Conservation (phyloP, 1,140 invertebrate species). For the Coptotermes formosanus region DNA sequence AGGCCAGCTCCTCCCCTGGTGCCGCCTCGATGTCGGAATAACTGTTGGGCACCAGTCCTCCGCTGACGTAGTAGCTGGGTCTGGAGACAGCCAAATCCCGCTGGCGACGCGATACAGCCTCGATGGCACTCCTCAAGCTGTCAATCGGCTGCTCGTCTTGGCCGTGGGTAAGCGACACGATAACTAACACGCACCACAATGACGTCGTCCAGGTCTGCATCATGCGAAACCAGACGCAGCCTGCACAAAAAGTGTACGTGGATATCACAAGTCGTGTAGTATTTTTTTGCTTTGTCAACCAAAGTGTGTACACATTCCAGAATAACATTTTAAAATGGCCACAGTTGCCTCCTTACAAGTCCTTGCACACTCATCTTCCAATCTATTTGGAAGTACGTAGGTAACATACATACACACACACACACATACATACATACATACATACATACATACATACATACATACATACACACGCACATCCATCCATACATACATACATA, state of each 20-base stretch:
- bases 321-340: too few species aligned
- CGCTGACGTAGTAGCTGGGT: neutral
- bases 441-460: too few species aligned
- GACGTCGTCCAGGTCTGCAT: neutral
- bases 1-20: constrained; percentile 4
- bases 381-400: too few species aligned
- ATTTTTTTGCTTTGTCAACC: too few species aligned
- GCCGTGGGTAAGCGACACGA: neutral
- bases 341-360: too few species aligned
- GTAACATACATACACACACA: too few species aligned
- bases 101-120: constrained; percentile 30
- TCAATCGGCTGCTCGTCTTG: neutral
- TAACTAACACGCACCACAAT: neutral
- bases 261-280: too few species aligned
- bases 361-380: too few species aligned
- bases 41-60: constrained; percentile 20
- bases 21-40: neutral
- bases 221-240: neutral
- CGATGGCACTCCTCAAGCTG: constrained; percentile 28
- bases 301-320: too few species aligned
- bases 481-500: too few species aligned
- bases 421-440: too few species aligned
- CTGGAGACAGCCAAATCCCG: neutral
- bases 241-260: neutral
- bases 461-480: too few species aligned